These are phyloP conservation scores for Potamilus streckersoni DNA, from an alignment of 1,140 invertebrate species.

Conservation along the genomic window DNA sequence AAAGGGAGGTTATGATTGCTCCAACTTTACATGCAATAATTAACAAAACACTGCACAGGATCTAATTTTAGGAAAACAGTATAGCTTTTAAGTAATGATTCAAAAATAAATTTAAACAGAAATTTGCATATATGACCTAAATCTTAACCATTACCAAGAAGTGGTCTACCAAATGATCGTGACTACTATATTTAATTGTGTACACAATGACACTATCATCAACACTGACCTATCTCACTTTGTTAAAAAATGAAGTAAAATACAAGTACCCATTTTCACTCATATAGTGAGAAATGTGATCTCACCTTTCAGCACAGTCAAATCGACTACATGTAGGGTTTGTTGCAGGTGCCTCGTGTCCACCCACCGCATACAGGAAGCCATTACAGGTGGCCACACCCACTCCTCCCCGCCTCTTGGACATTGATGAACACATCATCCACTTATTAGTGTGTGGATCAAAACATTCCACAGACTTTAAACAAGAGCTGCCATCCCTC, in stretches of 20 bases:
- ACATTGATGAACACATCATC: conserved; percentile 86
- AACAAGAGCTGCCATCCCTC: conserved; percentile 89
- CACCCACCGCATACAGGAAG: conserved; percentile 74
- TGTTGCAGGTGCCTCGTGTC: conserved; percentile 66
- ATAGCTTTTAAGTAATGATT: too few relatives aligned
- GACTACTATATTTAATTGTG: too few relatives aligned
- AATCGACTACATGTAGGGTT: conserved; percentile 82
- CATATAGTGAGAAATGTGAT: background rate
- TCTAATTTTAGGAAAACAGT: too few relatives aligned
- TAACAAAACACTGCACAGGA: too few relatives aligned
- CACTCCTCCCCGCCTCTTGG: conserved; percentile 76
- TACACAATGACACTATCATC: too few relatives aligned
- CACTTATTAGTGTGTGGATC: conserved; percentile 90
- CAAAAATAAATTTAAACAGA: too few relatives aligned
- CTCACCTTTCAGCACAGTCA: conserved; percentile 68
- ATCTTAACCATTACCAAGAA: too few relatives aligned
- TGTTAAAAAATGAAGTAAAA: background rate
- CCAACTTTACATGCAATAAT: too few relatives aligned
- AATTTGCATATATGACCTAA: too few relatives aligned
- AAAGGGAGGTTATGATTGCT: too few relatives aligned
- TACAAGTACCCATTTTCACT: background rate
- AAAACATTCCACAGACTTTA: conserved; percentile 83
- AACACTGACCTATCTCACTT: too few relatives aligned
- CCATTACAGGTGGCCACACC: conserved; percentile 82
- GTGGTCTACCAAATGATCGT: too few relatives aligned